phyloP scores from a whole-genome alignment of 2,888 invertebrate species.

The Melanchra persicariae region DNA sequence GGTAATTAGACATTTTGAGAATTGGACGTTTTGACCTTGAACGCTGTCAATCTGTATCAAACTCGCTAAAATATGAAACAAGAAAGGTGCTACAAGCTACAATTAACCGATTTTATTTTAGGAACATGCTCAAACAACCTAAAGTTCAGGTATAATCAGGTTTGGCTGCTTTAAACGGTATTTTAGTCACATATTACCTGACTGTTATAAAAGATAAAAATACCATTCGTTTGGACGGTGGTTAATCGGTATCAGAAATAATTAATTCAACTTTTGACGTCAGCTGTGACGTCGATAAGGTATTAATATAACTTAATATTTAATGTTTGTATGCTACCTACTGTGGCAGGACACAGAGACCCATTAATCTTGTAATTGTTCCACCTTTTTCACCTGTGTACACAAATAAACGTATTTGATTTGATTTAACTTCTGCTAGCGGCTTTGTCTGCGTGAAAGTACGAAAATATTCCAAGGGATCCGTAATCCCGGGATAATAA shows the following conservation, averaged over 20 bases:
- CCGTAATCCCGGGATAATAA: too few relatives aligned
- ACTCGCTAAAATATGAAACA: not conserved
- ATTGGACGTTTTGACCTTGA: too few relatives aligned
- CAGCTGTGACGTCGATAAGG: not conserved
- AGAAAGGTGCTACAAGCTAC: not conserved
- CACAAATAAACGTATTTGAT: too few relatives aligned
- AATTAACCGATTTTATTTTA: not conserved
- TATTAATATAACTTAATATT: not conserved
- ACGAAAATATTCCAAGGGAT: too few relatives aligned
- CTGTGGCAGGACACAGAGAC: too few relatives aligned
- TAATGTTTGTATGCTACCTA: too few relatives aligned
- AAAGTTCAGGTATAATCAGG: not conserved
- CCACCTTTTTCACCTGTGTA: too few relatives aligned
- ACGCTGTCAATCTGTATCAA: too few relatives aligned
- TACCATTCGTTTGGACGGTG: not conserved
- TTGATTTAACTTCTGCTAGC: too few relatives aligned
- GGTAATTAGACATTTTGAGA: too few relatives aligned
- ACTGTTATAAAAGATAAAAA: not conserved
- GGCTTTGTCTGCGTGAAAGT: too few relatives aligned
- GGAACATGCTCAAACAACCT: not conserved
- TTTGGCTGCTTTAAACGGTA: not conserved
- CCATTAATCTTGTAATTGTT: too few relatives aligned
- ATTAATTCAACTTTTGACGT: not conserved
- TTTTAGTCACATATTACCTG: not conserved
- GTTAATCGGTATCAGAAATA: not conserved